Evolutionary conservation across 1,140 invertebrate species (phyloP).

Genomic region (Dendroctonus valens): DNA sequence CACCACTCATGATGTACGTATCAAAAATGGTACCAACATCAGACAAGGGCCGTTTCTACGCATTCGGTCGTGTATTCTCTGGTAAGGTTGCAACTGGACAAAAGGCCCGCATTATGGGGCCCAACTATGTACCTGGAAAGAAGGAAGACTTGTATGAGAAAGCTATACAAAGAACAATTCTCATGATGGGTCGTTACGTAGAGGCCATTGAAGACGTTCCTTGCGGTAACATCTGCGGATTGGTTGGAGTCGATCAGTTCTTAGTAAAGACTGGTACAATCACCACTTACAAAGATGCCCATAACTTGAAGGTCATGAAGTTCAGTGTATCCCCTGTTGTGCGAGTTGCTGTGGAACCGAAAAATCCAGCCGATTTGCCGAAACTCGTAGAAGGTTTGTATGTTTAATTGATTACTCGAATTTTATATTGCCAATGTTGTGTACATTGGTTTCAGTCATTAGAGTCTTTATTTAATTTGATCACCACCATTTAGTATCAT

Average conservation of each 20-base stretch:
- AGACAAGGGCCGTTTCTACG: slow-evolving; percentile 99
- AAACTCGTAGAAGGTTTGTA: slow-evolving; percentile 89
- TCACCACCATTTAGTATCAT: too few relatives aligned
- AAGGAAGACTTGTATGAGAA: slow-evolving; percentile 99
- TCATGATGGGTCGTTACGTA: slow-evolving; percentile 99
- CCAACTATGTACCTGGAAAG: slow-evolving; percentile 96
- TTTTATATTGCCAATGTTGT: too few relatives aligned
- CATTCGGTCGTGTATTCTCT: slow-evolving; percentile 99
- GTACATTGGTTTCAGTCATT: too few relatives aligned
- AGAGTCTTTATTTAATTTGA: too few relatives aligned
- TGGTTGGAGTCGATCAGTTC: slow-evolving; percentile 99
- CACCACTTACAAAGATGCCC: slow-evolving; percentile 97
- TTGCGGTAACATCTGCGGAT: slow-evolving; percentile 98
- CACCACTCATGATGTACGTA: slow-evolving; percentile 99
- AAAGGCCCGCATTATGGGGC: slow-evolving; percentile 98
- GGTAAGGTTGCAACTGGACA: slow-evolving; percentile 92
- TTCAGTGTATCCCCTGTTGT: slow-evolving; percentile 99
- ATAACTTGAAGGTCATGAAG: slow-evolving; percentile 99
- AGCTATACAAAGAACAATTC: slow-evolving; percentile 97
- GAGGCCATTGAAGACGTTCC: slow-evolving; percentile 99
- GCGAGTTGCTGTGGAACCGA: slow-evolving; percentile 98
- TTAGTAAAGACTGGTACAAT: slow-evolving; percentile 99
- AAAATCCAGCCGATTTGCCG: slow-evolving; percentile 98
- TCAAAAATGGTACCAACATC: slow-evolving; percentile 99
- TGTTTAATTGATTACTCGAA: too few relatives aligned